Base-by-base conservation (phyloP, 2,888 invertebrate species). In the Rugalucina vietnamica region DNA sequence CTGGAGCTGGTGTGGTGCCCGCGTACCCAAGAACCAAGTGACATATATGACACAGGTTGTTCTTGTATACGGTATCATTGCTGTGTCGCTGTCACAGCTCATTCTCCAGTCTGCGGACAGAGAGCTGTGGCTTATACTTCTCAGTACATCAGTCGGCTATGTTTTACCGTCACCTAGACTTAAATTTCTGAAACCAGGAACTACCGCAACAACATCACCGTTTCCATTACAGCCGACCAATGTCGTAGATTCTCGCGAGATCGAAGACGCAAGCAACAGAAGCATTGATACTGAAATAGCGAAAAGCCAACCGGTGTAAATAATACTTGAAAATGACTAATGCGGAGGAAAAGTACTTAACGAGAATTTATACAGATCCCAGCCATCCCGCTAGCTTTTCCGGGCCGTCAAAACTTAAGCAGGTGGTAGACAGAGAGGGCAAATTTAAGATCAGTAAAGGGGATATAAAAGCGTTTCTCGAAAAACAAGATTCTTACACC, bases 401-500 rank as follows among this genome's bases (percentile, higher is more conserved):
- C 21, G 70, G 70, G n/a, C 70, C 70, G 5, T 34, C 36, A n/a
- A 70, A 70, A 70, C 70, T 70, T 12, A 70, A 70, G 36, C 36
- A 39, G 39, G 29, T 70, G 1, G 36, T 70, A 32, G 39, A 70
- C 39, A 34, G 36, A 12, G 70, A 70, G 39, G 70, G 70, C n/a
- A 70, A 36, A 39, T 39, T n/a, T 29, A 70, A 70, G 5, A 39
- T 70, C 5, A 70, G 37, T 24, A 14, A 36, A 36, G 36, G 29
- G 29, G 39, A 70, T 5, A 70, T 70, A 37, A 39, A 3, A 27
- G n/a, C n/a, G 4, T 70, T 70, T 21, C 70, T 70, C 21, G 70
- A 70, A n/a, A 70, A 70, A 43, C 39, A 73, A 27, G 73, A 73
- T 27, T n/a, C 73, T 12, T 73, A 70, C 36, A 70, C 70, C 24